A percentile compares a stretch with the other conserved stretches of the same genome.
phyloP scores from a whole-genome alignment of 2,888 invertebrate species.

The Stenolophus ochropezus region DNA sequence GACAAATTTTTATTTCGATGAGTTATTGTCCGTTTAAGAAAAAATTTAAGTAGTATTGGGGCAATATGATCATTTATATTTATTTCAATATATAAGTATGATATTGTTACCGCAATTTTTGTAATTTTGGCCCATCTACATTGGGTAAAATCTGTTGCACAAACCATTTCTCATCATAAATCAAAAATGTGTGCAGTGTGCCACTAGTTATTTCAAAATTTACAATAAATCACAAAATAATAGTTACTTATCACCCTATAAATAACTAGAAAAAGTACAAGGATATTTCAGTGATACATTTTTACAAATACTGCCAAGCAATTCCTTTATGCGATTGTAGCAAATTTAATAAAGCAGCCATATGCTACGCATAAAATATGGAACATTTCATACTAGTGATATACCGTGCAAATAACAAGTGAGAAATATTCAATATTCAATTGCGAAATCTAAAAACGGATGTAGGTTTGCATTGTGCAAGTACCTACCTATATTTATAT shows the following conservation, averaged over 20 bases:
- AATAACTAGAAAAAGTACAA: not conserved
- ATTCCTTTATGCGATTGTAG: not conserved
- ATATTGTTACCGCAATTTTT: too few relatives aligned
- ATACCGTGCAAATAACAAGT: not conserved
- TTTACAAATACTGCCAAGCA: not conserved
- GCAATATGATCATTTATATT: too few relatives aligned
- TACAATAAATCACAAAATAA: not conserved
- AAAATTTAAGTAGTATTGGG: too few relatives aligned
- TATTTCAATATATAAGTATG: too few relatives aligned
- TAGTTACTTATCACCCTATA: not conserved
- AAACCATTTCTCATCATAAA: too few relatives aligned
- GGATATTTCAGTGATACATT: not conserved
- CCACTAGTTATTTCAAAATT: not conserved
- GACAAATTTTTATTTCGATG: too few relatives aligned
- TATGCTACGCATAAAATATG: not conserved
- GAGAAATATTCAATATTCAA: conserved; percentile 22
- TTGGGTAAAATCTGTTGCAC: too few relatives aligned
- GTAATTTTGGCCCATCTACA: too few relatives aligned
- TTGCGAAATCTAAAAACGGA: conserved; percentile 2
- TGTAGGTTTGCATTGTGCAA: not conserved
- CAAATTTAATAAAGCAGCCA: conserved; percentile 5
- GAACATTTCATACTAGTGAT: not conserved
- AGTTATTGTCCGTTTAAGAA: too few relatives aligned
- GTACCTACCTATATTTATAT: conserved; percentile 29
- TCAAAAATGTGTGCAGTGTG: too few relatives aligned